Conservation (phyloP, 30 jellyfish, hydroid and myxozoan genomes). For the Turritopsis rubra region DNA sequence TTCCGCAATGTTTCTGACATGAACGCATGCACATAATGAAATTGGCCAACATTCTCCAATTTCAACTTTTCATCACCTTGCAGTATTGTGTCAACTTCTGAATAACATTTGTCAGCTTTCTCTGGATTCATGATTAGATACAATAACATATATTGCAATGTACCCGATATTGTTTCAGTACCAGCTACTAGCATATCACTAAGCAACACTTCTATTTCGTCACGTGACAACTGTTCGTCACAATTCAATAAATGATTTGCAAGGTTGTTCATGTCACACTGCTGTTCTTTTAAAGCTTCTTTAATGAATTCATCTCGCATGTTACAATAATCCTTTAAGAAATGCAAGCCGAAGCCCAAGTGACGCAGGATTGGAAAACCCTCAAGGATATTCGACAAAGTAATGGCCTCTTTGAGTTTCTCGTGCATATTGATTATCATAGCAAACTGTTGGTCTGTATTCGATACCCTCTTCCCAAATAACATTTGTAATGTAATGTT, state of each 20-base stretch:
- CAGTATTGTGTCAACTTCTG: background rate
- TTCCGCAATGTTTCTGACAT: background rate
- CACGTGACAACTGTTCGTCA: constrained; percentile 1
- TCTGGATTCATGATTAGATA: background rate
- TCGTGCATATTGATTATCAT: background rate
- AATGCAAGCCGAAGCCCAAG: background rate
- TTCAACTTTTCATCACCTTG: background rate
- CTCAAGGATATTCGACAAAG: background rate
- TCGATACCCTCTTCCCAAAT: background rate
- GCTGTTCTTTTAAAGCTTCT: background rate
- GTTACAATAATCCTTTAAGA: background rate
- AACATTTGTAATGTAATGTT: background rate
- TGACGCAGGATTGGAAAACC: constrained; percentile 18
- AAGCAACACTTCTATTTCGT: constrained; percentile 9
- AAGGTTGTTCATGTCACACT: background rate
- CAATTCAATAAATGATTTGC: background rate
- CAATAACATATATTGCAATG: background rate
- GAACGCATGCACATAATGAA: constrained; percentile 6
- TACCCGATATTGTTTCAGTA: background rate
- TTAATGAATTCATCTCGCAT: background rate
- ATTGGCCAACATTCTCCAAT: background rate
- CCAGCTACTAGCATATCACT: constrained; percentile 21
- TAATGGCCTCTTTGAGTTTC: background rate
- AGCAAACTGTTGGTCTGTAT: background rate
- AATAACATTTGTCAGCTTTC: constrained; percentile 9